Percentiles rank a stretch among this genome's conserved stretches.
Conservation (phyloP, 1,140 invertebrate genomes). For the Drosophila sp. region DNA sequence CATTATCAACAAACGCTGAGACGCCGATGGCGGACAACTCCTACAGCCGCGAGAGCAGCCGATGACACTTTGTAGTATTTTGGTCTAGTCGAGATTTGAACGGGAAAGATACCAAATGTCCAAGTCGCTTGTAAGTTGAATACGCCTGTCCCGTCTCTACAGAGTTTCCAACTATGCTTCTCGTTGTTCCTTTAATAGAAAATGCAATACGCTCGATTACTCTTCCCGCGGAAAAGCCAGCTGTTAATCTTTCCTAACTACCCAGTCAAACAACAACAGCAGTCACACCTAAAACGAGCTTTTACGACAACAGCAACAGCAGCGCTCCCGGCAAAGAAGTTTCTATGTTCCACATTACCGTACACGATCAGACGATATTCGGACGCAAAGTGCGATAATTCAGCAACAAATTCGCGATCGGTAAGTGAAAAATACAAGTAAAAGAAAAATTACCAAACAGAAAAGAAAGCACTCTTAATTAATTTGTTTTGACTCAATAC, state of each 20-base stretch:
- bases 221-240: conserved; percentile 32
- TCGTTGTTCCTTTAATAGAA: background rate
- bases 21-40: background rate
- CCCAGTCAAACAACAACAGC: conserved; percentile 14
- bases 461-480: background rate
- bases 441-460: background rate
- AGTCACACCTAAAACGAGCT: background rate
- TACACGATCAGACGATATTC: conserved; percentile 54
- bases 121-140: background rate
- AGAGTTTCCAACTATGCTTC: background rate
- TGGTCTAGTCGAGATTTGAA: conserved; percentile 6
- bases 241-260: conserved; percentile 12
- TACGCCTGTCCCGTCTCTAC: background rate
- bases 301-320: conserved; percentile 28
- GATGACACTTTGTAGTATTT: conserved; percentile 2
- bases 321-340: background rate
- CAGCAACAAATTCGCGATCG: conserved; percentile 13
- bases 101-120: conserved; percentile 2
- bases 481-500: background rate
- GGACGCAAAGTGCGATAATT: conserved; percentile 1
- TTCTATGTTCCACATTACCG: background rate
- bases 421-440: conserved; percentile 21
- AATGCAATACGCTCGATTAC: conserved; percentile 33
- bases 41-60: background rate
- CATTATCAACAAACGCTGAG: background rate